Base-by-base conservation (phyloP, 2,113 vertebrate species). In the Osmerus eperlanus region DNA sequence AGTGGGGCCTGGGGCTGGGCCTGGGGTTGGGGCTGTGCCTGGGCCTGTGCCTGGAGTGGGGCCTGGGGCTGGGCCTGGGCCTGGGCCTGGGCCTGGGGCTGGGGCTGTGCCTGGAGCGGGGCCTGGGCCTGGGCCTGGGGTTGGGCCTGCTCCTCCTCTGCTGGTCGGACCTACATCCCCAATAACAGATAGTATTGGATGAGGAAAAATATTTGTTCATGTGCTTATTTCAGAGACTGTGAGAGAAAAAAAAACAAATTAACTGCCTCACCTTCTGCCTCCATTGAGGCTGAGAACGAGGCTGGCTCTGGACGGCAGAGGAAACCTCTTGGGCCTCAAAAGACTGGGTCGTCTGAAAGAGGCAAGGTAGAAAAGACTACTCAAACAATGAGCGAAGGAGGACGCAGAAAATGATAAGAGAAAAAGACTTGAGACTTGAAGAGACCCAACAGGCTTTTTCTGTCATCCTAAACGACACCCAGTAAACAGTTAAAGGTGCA, bases 291-390 rank as follows among this genome's bases (percentile, higher is more conserved):
- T 79, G 62, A 32, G 25, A 32, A 16, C 14, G 82, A 77, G 29
- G 54, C 58, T 36, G 81, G 63, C 28, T 76, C 53, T 81, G 81
- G 21, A 78, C 72, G 1, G 87, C 75, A 52, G 87, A 82, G 1
- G 78, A 76, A 63, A 93, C 87, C 77, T 91, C 91, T 62, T 92
- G 91, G 5, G 91, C 92, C 73, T 94, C 91, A 36, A 91, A 93
- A 28, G 91, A 91, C 65, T 82, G 76, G 72, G 79, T 92, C 4
- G 81, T 91, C 93, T 94, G 86, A 51, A 23, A 73, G 75, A 18
- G 9, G 56, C 63, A 1, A 29, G 4, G 18, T 8, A 19, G n/a
- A 60, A 21, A 60, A 21, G 19, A 60, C 11, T 2, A 28, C 25
- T 28, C 25, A 28, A 28, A 28, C 25, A 28, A 28, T 28, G 25